phyloP scores from a whole-genome alignment of 2,888 invertebrate genomes.

The Allolobophora icterica region DNA sequence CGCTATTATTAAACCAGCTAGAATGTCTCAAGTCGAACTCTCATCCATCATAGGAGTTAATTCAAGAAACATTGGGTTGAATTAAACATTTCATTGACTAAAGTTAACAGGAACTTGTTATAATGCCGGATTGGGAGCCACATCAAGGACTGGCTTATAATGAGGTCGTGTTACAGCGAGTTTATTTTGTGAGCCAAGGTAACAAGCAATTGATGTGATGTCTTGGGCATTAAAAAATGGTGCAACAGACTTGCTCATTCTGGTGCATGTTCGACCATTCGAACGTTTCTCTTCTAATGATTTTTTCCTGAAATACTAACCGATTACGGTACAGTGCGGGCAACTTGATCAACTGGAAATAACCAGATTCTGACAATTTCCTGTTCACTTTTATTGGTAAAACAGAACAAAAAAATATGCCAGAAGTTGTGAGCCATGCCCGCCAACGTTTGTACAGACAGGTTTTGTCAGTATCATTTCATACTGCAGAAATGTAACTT shows the following conservation, averaged over 20 bases:
- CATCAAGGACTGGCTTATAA: neutral
- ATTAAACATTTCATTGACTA: no score
- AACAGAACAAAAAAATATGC: neutral
- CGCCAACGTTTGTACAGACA: neutral
- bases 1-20: no score
- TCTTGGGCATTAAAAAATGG: no score
- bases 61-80: no score
- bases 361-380: neutral
- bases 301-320: no score
- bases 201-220: no score
- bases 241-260: neutral
- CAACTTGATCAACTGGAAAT: neutral
- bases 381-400: no score
- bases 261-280: neutral
- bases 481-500: neutral
- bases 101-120: no score
- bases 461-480: neutral
- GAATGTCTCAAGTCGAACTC: no score
- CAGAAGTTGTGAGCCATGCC: neutral
- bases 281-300: neutral
- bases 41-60: no score
- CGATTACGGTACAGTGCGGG: no score
- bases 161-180: neutral
- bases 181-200: neutral
- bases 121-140: no score